Evolutionary conservation across 1,140 invertebrate species (phyloP).

Genomic region (Drosophila leontia): DNA sequence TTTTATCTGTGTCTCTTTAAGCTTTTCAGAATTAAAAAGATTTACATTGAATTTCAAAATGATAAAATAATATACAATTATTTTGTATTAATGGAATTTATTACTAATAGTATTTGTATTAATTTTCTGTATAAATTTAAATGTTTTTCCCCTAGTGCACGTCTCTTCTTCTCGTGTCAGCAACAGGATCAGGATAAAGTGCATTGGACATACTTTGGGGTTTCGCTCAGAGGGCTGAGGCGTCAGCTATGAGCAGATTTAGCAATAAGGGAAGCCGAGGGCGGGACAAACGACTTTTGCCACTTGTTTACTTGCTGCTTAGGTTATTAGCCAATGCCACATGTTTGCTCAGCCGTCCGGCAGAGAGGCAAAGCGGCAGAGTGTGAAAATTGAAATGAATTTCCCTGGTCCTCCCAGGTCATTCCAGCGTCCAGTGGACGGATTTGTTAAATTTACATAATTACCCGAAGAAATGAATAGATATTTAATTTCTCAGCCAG

Average conservation of each 20-base stretch:
- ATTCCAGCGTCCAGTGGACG: conserved; percentile 4
- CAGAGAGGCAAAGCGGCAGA: conserved; percentile 1
- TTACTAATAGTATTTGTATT: not conserved
- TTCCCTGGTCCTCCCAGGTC: not conserved
- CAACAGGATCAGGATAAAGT: conserved; percentile 62
- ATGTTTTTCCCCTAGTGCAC: not conserved
- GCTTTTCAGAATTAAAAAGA: too few relatives aligned
- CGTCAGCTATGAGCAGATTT: conserved; percentile 4
- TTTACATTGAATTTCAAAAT: too few relatives aligned
- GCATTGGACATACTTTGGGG: conserved; percentile 55
- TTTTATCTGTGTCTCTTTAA: too few relatives aligned
- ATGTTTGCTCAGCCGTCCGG: conserved; percentile 58
- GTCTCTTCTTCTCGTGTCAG: conserved; percentile 27
- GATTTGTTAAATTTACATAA: conserved; percentile 59
- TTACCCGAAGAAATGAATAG: conserved; percentile 57
- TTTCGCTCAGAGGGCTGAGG: conserved; percentile 18
- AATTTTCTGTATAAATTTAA: not conserved
- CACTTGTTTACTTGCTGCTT: conserved; percentile 73
- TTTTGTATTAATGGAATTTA: not conserved
- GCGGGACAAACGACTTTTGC: conserved; percentile 25
- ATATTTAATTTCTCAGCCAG: conserved; percentile 36
- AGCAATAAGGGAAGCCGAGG: conserved; percentile 7
- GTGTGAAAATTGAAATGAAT: conserved; percentile 60
- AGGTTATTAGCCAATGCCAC: conserved; percentile 78
- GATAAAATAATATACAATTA: not conserved